Evolutionary conservation across 64 coral and sea anemone species (phyloP), one percentile per base, ranked within the genome.

Genomic region (Astreopora myriophthalma): DNA sequence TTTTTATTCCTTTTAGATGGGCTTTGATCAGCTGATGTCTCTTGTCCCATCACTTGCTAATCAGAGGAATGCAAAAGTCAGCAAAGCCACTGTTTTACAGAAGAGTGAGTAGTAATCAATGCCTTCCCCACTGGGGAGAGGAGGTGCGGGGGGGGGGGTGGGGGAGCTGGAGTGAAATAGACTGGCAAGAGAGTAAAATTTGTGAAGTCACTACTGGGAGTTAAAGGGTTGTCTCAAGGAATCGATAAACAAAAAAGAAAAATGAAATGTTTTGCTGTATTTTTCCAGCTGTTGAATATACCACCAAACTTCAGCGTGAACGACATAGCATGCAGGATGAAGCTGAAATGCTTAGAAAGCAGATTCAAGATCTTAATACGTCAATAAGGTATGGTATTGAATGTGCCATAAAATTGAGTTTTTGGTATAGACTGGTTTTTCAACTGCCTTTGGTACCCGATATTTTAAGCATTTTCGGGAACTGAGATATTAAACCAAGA

Each of bases 41-140:
- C 82, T 98, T 77, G 96, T 98, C 6, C 96, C 96, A 36, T 85
- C 96, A 10, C 79, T 98, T 28, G 93, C 93, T n/a, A 87, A 89
- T 33, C 96, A 98, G 38, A 87, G 84, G 24, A 98, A 90, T 33
- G 69, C 82, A 16, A 98, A 98, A 93, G 80, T 98, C 44, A 98
- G 96, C 93, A 98, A 98, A 61, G 96, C 96, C 3, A 92, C 96
- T 34, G 90, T 98, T 61, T 55, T 98, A 40, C 93, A 92, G 74
- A 98, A 98, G 74, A 88, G 96, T 98, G 95, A 95, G 90, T 61
- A 8, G 2, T 33, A 20, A 60, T 17, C 1, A n/a, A n/a, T n/a
- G n/a, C n/a, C n/a, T n/a, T n/a, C n/a, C n/a, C n/a, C n/a, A n/a
- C n/a, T n/a, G n/a, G n/a, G n/a, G n/a, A n/a, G n/a, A n/a, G n/a